Evolutionary conservation across 1,140 invertebrate species (phyloP).

Genomic region (Caenorhabditis briggsae): DNA sequence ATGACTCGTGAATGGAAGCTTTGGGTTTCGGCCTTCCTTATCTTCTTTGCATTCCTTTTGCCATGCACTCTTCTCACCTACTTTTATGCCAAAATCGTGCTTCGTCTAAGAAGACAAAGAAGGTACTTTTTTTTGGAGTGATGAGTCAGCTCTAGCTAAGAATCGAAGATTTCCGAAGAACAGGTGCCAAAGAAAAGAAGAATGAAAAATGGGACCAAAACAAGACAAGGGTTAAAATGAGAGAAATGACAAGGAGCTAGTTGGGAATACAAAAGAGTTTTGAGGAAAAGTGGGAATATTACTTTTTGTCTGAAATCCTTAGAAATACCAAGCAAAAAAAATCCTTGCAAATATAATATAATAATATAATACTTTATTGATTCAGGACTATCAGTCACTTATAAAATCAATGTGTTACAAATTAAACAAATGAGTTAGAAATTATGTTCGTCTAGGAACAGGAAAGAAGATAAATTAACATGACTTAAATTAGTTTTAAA

Average conservation of each 20-base stretch:
- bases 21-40: slow-evolving; percentile 53
- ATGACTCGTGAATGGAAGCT: slow-evolving; percentile 33
- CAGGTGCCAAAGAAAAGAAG: not conserved
- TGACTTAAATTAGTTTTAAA: too few species aligned
- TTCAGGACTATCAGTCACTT: too few species aligned
- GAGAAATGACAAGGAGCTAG: not conserved
- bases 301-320: not conserved
- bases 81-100: slow-evolving; percentile 60
- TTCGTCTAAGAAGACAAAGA: slow-evolving; percentile 57
- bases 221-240: slow-evolving; percentile 3
- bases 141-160: slow-evolving; percentile 9
- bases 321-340: not conserved
- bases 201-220: not conserved
- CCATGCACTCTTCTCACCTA: slow-evolving; percentile 60
- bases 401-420: too few species aligned
- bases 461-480: too few species aligned
- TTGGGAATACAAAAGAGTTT: not conserved
- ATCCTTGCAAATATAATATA: too few species aligned
- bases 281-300: not conserved
- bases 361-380: too few species aligned
- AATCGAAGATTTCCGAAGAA: slow-evolving; percentile 13
- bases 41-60: slow-evolving; percentile 57
- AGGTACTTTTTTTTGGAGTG: slow-evolving; percentile 30
- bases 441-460: too few species aligned
- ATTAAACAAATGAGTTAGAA: too few species aligned